A percentile compares a stretch with the other conserved stretches of the same genome.
Conservation (phyloP, 1,140 invertebrate genomes). For the Riptortus pedestris region DNA sequence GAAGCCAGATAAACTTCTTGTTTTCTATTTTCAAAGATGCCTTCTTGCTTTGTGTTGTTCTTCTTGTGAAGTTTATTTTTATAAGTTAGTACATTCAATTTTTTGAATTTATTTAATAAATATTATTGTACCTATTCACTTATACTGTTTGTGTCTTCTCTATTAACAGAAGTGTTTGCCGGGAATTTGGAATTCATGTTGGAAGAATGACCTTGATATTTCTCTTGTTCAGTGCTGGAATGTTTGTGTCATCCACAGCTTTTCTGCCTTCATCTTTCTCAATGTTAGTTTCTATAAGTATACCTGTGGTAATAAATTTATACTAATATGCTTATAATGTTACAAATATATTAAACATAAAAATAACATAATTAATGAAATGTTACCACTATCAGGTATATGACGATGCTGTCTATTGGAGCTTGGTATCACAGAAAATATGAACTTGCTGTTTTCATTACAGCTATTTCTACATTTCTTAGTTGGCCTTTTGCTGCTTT, state of each 20-base stretch:
- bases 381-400: slow-evolving; percentile 46
- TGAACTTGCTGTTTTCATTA: slow-evolving; percentile 69
- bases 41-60: slow-evolving; percentile 71
- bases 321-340: not conserved
- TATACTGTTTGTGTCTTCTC: too few species aligned
- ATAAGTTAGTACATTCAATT: slow-evolving; percentile 56
- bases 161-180: slow-evolving; percentile 64
- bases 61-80: slow-evolving; percentile 82
- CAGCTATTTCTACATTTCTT: slow-evolving; percentile 62
- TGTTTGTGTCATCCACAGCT: slow-evolving; percentile 81
- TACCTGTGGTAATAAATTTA: not conserved
- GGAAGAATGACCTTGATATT: slow-evolving; percentile 74
- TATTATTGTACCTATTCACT: not conserved
- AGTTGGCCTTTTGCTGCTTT: slow-evolving; percentile 91
- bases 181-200: slow-evolving; percentile 80
- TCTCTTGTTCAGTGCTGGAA: slow-evolving; percentile 74
- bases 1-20: slow-evolving; percentile 65
- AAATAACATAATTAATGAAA: too few species aligned
- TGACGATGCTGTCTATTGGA: slow-evolving; percentile 66
- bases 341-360: slow-evolving; percentile 1
- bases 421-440: slow-evolving; percentile 75
- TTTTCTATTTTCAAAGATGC: slow-evolving; percentile 84
- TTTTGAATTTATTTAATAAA: not conserved
- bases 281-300: slow-evolving; percentile 50
- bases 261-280: slow-evolving; percentile 87